Conservation (phyloP, 2,113 vertebrate genomes). For the Platysteira castanea region DNA sequence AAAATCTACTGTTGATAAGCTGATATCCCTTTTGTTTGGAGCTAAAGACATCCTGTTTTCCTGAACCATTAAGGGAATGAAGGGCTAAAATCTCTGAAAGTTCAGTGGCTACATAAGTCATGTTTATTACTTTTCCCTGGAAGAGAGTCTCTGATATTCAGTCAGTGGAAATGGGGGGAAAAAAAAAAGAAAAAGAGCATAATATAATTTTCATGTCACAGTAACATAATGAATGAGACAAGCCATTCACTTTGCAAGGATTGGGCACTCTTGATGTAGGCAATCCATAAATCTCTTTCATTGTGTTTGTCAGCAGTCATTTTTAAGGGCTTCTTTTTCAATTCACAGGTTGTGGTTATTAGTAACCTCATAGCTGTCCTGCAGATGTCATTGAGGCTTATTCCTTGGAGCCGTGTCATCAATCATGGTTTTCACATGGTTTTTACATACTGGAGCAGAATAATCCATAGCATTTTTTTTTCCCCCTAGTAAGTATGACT, state of each 20-base stretch:
- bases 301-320: conserved; percentile 21
- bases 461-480: not conserved
- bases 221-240: conserved; percentile 19
- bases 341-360: conserved; percentile 35
- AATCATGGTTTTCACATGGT: conserved; percentile 16
- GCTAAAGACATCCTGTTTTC: conserved; percentile 34
- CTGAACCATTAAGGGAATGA: conserved; percentile 20
- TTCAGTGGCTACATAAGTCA: not conserved
- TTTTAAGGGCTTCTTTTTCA: conserved; percentile 27
- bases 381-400: conserved; percentile 13
- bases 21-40: conserved; percentile 16
- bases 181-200: not conserved
- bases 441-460: not conserved
- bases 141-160: not conserved
- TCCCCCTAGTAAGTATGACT: not conserved
- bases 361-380: not conserved
- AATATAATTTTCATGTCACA: not conserved
- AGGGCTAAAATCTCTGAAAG: conserved; percentile 6
- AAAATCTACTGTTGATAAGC: conserved; percentile 14
- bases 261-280: not conserved
- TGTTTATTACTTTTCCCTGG: conserved; percentile 30
- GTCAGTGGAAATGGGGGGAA: not conserved
- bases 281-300: conserved; percentile 3
- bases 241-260: not conserved
- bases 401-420: not conserved